Evolutionary conservation across 2,797 vertebrate species (phyloP).

Genomic region (Alfaro cultratus): DNA sequence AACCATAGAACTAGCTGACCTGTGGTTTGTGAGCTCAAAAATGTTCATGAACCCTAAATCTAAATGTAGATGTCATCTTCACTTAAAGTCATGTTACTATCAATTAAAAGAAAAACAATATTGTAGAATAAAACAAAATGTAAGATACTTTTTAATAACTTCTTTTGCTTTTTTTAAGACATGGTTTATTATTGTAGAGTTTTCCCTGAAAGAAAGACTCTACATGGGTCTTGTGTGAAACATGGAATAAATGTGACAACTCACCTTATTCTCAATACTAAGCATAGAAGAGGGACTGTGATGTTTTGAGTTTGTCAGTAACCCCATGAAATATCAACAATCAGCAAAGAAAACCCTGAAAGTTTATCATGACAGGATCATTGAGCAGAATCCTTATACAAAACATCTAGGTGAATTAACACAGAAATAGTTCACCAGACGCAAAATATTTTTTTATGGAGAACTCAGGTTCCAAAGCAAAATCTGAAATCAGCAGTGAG

Average conservation of each 20-base stretch:
- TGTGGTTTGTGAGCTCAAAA: neutral
- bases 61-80: neutral
- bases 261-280: neutral
- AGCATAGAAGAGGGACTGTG: neutral
- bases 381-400: neutral
- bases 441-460: neutral
- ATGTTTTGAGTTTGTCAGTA: neutral
- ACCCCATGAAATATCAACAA: neutral
- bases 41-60: neutral
- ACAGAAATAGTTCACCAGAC: neutral
- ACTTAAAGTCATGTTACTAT: neutral
- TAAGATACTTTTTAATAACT: neutral
- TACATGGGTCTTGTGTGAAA: neutral
- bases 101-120: neutral
- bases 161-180: neutral
- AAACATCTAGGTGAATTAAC: neutral
- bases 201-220: neutral
- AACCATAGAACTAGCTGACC: neutral
- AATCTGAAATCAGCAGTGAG: neutral
- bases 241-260: neutral
- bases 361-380: neutral
- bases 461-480: neutral
- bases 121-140: neutral
- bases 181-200: neutral
- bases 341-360: neutral